Conservation (phyloP, 2,888 invertebrate species). For the Drosophila prostipennis region DNA sequence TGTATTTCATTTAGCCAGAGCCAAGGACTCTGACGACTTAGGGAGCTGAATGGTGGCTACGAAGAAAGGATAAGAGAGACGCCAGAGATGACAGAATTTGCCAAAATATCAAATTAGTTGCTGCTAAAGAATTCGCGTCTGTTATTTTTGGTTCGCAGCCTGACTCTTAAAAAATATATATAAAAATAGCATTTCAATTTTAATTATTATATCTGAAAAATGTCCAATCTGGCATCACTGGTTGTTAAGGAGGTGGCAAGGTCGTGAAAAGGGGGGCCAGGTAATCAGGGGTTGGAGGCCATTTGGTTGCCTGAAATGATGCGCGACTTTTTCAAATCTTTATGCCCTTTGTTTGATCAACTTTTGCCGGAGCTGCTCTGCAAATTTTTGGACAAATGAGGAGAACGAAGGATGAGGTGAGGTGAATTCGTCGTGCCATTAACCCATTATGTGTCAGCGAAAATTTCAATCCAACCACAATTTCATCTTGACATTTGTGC, state of each 20-base stretch:
- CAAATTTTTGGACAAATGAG: slow-evolving; percentile 5
- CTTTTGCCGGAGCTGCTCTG: slow-evolving; percentile 23
- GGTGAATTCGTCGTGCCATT: slow-evolving; percentile 44
- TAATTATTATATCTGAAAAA: background rate
- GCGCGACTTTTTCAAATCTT: slow-evolving; percentile 59
- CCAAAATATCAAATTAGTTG: background rate
- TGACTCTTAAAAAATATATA: too few species aligned
- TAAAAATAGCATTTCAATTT: too few species aligned
- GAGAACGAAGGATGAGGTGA: slow-evolving; percentile 1
- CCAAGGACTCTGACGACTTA: slow-evolving; percentile 20
- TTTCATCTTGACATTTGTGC: slow-evolving; percentile 52
- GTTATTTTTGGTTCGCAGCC: too few species aligned
- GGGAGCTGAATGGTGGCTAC: slow-evolving; percentile 4
- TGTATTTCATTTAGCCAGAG: slow-evolving; percentile 67
- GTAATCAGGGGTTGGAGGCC: background rate
- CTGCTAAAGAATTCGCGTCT: background rate
- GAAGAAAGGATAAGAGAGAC: background rate
- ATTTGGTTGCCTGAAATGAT: slow-evolving; percentile 47
- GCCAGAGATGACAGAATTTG: background rate
- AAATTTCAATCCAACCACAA: slow-evolving; percentile 59
- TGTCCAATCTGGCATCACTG: background rate
- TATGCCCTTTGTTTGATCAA: slow-evolving; percentile 66
- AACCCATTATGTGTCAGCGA: slow-evolving; percentile 59
- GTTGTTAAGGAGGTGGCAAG: background rate
- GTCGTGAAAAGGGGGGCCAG: background rate